Evolutionary conservation across 2,888 invertebrate species (phyloP), one percentile per base, ranked within the genome.

Genomic region (Ernsta delagoae): DNA sequence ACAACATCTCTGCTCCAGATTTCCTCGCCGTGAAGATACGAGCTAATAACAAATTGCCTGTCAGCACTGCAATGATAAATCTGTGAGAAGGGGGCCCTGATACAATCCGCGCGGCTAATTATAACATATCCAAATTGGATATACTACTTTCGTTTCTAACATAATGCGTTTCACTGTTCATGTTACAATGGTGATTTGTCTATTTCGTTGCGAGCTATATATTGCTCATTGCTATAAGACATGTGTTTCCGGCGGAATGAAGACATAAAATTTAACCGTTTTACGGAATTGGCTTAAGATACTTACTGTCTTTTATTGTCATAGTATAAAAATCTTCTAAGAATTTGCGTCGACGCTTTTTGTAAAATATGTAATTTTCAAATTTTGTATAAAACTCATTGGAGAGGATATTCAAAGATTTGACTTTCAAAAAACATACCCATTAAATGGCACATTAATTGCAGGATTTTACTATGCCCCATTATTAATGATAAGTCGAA

Each of bases 121-220:
- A 63, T 69, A 69, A 69, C 69, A 63, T 59, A 11, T 57, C 68
- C 68, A 68, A 68, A 63, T 63, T 68, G 59, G 68, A 68, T 68
- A 63, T 45, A 48, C 57, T 57, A 59, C 62, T 67, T 60, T 67
- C 61, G 43, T 61, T 61, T 36, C 34, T 34, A 53, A 66, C 65
- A 8, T 11, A 59, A 39, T 59, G 2, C 45, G 48, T 65, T 65
- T 39, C 31, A 61, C 7, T 16, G 11, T 54, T 24, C 31, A 11
- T 54, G 11, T 54, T 34, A 39, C 53, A 41, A 66, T 65, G 45
- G 56, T n/a, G 34, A 36, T 57, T 59, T 36, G 50, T 59, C 41
- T 56, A 41, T 59, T 59, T 24, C 45, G 54, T 24, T 41, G 9
- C 31, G 11, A n/a, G n/a, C 56, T 11, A 53, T 53, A 24, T 53